phyloP scores from a whole-genome alignment of 2,888 invertebrate genomes.

The Eristalis arbustorum region DNA sequence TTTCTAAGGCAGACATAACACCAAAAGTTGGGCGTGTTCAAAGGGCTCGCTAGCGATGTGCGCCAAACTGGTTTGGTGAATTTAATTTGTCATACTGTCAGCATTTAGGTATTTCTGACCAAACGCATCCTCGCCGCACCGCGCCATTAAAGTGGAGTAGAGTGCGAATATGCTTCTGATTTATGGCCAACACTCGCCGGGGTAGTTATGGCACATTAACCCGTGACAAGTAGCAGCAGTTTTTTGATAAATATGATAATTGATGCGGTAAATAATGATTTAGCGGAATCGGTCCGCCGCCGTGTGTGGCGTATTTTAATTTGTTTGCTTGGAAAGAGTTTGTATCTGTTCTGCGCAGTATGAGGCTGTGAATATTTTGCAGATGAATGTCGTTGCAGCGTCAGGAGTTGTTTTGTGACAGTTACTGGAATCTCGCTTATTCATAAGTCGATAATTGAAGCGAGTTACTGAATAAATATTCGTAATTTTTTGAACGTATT shows the following conservation, averaged over 20 bases:
- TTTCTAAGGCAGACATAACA: background rate
- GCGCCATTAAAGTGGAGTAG: background rate
- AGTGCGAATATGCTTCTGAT: background rate
- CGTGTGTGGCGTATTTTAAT: background rate
- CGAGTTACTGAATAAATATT: background rate
- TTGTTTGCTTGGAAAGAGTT: background rate
- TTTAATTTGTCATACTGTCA: background rate
- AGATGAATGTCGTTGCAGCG: background rate
- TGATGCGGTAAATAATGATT: background rate
- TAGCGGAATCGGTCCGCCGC: background rate
- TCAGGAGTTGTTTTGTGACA: background rate
- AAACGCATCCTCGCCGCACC: background rate
- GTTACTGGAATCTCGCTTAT: background rate
- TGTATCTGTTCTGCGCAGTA: background rate
- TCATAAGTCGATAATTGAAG: background rate
- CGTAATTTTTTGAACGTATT: background rate
- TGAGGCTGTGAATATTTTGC: background rate
- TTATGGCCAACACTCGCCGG: background rate
- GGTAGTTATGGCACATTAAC: background rate
- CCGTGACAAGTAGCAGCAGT: background rate
- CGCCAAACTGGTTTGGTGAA: background rate
- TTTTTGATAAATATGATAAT: conserved; percentile 7
- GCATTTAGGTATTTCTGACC: background rate
- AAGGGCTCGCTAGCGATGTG: background rate
- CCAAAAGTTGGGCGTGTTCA: background rate